Base-by-base conservation (phyloP, 23 tunicate genomes). In the Pegea sp. region DNA sequence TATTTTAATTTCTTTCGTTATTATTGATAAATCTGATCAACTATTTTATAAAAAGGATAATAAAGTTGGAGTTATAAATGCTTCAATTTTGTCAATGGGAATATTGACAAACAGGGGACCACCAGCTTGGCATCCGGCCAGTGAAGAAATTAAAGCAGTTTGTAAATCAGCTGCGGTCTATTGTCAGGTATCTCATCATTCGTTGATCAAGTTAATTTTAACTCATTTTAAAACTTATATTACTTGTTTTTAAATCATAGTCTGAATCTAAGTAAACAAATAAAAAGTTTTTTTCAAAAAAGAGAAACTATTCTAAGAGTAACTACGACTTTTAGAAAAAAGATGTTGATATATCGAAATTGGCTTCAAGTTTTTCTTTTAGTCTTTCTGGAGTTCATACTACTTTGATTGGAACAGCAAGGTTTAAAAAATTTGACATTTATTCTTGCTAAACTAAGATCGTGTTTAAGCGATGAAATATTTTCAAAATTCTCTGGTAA, bases 11-110 rank as follows among this genome's bases (percentile, higher is more conserved):
- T 38, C 11, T 8, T 8, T 11, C 16, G 11, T 11, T 38, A 8
- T 38, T 38, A 38, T 8, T 38, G 46, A 16, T 8, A 16, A 38
- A 38, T 38, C n/a, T n/a, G n/a, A n/a, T n/a, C n/a, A n/a, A n/a
- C n/a, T n/a, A n/a, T n/a, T n/a, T n/a, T n/a, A n/a, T n/a, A n/a
- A 38, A 38, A 38, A 38, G 46, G 46, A 38, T 44, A 25, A 30
- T 5, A 81, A 66, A 21, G 42, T 81, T 26, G 93, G 75, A 3
- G 75, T 81, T 2, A 73, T 81, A 19, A 81, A 81, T 74, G 93
- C 75, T 4, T 73, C 84, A n/a, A 51, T 66, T 5, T 25, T 81
- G 25, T 76, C 81, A 1, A 81, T 81, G 93, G 93, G 93, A 1
- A 60, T 81, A n/a, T 62, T 81, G 2, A 61, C 84, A 23, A 55